These are phyloP conservation scores for Dermolepida albohirtum DNA, from an alignment of 2,888 invertebrate species.

Conservation along the genomic window DNA sequence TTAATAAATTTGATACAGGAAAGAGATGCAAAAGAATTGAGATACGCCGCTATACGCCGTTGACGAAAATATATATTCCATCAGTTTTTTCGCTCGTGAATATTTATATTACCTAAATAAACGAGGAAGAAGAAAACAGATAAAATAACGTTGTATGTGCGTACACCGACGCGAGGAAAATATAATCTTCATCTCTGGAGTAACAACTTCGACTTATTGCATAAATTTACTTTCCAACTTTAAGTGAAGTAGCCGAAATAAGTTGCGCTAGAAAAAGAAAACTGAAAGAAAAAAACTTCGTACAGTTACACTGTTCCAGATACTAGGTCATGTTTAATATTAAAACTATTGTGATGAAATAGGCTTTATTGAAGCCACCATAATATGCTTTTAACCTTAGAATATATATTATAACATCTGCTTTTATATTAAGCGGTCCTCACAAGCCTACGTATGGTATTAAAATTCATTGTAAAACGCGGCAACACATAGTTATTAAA, in stretches of 20 bases:
- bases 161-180: background rate
- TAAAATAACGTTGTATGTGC: constrained; percentile 15
- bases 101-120: constrained; percentile 28
- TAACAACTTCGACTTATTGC: background rate
- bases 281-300: no score
- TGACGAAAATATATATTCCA: constrained; percentile 32
- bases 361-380: no score
- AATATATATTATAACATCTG: no score
- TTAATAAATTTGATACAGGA: constrained; percentile 30
- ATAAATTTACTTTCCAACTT: constrained; percentile 31
- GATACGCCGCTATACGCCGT: background rate
- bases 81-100: constrained; percentile 31
- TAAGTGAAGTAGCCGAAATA: constrained; percentile 20
- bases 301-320: no score
- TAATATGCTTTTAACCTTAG: no score
- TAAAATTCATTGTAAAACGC: no score
- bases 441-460: no score
- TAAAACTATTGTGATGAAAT: no score
- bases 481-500: no score
- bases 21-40: constrained; percentile 7
- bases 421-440: no score
- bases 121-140: constrained; percentile 18
- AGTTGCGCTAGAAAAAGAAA: constrained; percentile 3
- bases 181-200: constrained; percentile 25
- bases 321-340: no score